A percentile compares a stretch with the other conserved stretches of the same genome.
Evolutionary conservation across 92 coral and sea anemone species (phyloP).

Genomic region (Heteractis magnifica): DNA sequence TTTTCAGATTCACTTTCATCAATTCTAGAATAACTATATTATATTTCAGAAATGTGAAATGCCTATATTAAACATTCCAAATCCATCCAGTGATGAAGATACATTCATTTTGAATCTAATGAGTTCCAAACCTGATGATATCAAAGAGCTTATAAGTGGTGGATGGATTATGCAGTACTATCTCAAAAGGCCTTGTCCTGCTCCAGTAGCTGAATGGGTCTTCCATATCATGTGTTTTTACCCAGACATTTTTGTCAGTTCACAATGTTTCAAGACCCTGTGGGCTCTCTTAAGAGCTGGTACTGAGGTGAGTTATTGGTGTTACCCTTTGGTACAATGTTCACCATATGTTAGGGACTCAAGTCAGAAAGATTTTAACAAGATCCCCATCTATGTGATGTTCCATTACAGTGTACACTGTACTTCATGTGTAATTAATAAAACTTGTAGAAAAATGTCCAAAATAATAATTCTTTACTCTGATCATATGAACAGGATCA

Average conservation of each 20-base stretch:
- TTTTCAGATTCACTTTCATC: no score
- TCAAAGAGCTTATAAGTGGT: constrained; percentile 83
- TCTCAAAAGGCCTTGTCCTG: constrained; percentile 79
- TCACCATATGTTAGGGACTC: no score
- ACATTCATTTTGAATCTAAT: constrained; percentile 44
- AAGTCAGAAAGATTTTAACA: no score
- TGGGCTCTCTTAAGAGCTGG: constrained; percentile 75
- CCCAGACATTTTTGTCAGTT: constrained; percentile 60
- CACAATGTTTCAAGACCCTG: constrained; percentile 68
- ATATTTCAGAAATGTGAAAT: constrained; percentile 28
- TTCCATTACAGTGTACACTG: no score
- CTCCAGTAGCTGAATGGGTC: constrained; percentile 77
- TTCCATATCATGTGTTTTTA: constrained; percentile 81
- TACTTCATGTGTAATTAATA: no score
- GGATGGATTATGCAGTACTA: constrained; percentile 88
- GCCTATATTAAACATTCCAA: constrained; percentile 4
- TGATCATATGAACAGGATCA: constrained; percentile 43
- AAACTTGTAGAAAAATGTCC: no score
- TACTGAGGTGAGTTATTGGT: constrained; percentile 54
- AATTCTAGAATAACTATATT: background rate
- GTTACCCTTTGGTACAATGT: no score
- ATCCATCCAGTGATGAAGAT: constrained; percentile 13
- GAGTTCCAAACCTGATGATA: constrained; percentile 44
- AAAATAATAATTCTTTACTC: background rate
- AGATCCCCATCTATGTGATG: no score